A percentile compares a stretch with the other conserved stretches of the same genome.
Conservation (phyloP, 2,113 vertebrate species). For the Syrrhaptes paradoxus region DNA sequence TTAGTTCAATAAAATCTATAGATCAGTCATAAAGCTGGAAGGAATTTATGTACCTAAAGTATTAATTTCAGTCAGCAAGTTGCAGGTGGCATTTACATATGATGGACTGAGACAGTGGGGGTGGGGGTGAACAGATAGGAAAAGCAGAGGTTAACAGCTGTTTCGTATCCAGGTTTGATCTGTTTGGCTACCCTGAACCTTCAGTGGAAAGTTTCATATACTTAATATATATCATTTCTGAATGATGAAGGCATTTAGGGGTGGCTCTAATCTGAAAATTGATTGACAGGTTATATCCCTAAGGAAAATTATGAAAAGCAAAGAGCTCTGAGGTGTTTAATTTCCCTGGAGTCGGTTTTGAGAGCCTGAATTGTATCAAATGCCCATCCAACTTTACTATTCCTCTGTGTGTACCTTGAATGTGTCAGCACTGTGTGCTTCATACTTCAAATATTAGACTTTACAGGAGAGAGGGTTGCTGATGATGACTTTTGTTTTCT, state of each 20-base stretch:
- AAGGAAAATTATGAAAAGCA: not conserved
- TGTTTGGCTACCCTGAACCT: not conserved
- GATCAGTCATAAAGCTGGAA: not conserved
- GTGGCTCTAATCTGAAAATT: not conserved
- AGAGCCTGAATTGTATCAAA: not conserved
- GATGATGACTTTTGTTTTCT: not conserved
- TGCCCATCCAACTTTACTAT: not conserved
- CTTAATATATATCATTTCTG: not conserved
- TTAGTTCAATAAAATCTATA: not conserved
- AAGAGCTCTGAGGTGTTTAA: not conserved
- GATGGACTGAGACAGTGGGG: not conserved
- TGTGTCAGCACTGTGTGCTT: not conserved
- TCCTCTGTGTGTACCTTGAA: fast-evolving
- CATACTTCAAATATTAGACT: not conserved
- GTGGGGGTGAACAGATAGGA: not conserved
- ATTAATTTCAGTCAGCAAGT: not conserved
- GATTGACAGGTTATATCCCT: not conserved
- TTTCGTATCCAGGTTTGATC: not conserved
- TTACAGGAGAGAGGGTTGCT: not conserved
- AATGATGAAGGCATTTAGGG: not conserved
- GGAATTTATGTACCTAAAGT: not conserved
- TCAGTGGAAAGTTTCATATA: not conserved
- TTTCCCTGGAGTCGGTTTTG: not conserved
- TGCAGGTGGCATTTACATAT: not conserved
- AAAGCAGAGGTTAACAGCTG: not conserved